These are phyloP conservation scores for Prionace glauca DNA, from an alignment of 2,797 vertebrate species.

Conservation along the genomic window DNA sequence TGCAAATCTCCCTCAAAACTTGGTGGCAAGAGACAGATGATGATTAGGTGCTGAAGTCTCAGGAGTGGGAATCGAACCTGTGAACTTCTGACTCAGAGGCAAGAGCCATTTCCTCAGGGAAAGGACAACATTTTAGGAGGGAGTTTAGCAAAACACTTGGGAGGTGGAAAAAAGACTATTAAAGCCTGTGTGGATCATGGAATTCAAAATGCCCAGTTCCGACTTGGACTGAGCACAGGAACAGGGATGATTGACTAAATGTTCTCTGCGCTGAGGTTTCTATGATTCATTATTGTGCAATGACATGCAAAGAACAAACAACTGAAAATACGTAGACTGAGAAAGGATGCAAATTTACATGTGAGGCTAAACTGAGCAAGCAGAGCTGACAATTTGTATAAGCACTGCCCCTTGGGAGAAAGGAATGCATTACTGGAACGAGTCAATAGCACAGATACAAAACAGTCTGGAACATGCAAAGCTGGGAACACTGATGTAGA, in stretches of 20 bases:
- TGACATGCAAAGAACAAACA: neutral
- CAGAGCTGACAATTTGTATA: neutral
- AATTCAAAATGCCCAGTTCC: neutral
- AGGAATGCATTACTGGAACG: neutral
- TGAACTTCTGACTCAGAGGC: neutral
- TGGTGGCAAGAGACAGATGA: neutral
- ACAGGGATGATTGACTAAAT: neutral
- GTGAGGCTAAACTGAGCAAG: neutral
- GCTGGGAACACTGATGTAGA: neutral
- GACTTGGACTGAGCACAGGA: neutral
- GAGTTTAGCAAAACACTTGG: neutral
- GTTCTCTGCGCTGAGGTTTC: neutral
- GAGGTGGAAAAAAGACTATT: neutral
- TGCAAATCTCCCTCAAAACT: neutral
- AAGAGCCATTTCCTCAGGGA: neutral
- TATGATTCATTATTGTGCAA: neutral
- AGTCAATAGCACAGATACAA: constrained; percentile 28
- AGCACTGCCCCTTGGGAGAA: neutral
- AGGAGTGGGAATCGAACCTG: neutral
- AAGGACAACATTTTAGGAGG: neutral
- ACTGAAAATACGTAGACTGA: neutral
- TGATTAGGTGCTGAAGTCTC: neutral
- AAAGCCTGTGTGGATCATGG: neutral
- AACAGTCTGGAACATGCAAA: neutral
- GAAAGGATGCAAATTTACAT: neutral